phyloP scores from a whole-genome alignment of 2,888 invertebrate genomes.

The Chalcosyrphus nemorum region DNA sequence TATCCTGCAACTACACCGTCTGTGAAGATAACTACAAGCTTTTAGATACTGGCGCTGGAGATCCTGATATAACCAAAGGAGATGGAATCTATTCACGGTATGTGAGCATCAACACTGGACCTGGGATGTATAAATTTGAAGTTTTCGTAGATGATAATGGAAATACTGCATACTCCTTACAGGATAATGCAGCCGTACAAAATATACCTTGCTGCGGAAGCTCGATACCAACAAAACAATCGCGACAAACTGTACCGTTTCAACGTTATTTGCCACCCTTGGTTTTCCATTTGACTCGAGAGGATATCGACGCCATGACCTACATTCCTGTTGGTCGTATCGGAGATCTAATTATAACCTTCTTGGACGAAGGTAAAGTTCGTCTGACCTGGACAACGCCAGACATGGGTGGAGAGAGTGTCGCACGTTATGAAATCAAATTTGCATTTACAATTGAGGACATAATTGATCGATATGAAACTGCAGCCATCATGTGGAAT shows the following conservation, averaged over 20 bases:
- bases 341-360: conserved; percentile 83
- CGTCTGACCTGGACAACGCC: conserved; percentile 85
- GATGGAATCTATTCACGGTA: conserved; percentile 87
- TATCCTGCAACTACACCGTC: conserved; percentile 73
- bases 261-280: conserved; percentile 83
- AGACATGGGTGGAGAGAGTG: conserved; percentile 83
- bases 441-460: conserved; percentile 82
- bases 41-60: conserved; percentile 85
- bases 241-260: conserved; percentile 83
- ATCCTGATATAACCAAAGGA: conserved; percentile 85
- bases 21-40: conserved; percentile 82
- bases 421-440: conserved; percentile 83
- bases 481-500: conserved; percentile 81
- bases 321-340: conserved; percentile 80
- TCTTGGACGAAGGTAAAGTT: conserved; percentile 82
- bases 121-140: conserved; percentile 83
- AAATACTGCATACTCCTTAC: conserved; percentile 81
- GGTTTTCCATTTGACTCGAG: conserved; percentile 81
- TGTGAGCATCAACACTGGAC: conserved; percentile 83
- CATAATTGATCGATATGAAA: conserved; percentile 83
- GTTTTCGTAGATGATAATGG: conserved; percentile 83
- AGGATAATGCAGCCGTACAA: conserved; percentile 49
- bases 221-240: conserved; percentile 80
- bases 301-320: conserved; percentile 77
- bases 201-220: conserved; percentile 83